Percentiles rank a stretch among this genome's conserved stretches.
Evolutionary conservation across 2,888 invertebrate species (phyloP).

Genomic region (Hypolimnas misippus): DNA sequence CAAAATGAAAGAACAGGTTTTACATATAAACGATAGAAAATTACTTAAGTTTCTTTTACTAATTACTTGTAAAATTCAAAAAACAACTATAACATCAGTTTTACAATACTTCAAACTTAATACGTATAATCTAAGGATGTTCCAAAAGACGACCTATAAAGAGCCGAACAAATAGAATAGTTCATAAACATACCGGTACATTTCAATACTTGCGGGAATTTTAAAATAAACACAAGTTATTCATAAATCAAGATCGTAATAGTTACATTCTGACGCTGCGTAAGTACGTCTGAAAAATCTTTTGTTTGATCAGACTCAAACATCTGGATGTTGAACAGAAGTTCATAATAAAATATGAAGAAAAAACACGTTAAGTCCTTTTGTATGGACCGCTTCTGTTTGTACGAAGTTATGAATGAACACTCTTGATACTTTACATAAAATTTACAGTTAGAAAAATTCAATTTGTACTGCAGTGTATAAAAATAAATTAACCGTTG

Average conservation of each 20-base stretch:
- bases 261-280: slow-evolving; percentile 71
- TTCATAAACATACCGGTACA: slow-evolving; percentile 46
- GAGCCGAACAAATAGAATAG: slow-evolving; percentile 34
- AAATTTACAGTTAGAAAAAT: slow-evolving; percentile 19
- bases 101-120: too few relatives aligned
- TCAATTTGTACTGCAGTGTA: slow-evolving; percentile 23
- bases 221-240: slow-evolving; percentile 70
- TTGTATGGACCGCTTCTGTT: slow-evolving; percentile 79
- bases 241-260: slow-evolving; percentile 75
- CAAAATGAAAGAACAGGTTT: too few relatives aligned
- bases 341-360: slow-evolving; percentile 83
- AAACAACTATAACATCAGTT: too few relatives aligned
- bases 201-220: slow-evolving; percentile 65
- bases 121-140: not conserved
- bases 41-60: too few relatives aligned
- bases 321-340: slow-evolving; percentile 83
- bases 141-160: not conserved
- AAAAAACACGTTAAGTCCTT: slow-evolving; percentile 83
- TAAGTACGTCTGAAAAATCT: slow-evolving; percentile 78
- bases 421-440: slow-evolving; percentile 64
- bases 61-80: too few relatives aligned
- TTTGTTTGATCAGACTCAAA: slow-evolving; percentile 81
- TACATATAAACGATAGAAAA: too few relatives aligned
- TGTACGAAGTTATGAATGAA: slow-evolving; percentile 53
- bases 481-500: slow-evolving; percentile 42